phyloP scores from a whole-genome alignment of 1,140 invertebrate species.

The Bombus pascuorum region DNA sequence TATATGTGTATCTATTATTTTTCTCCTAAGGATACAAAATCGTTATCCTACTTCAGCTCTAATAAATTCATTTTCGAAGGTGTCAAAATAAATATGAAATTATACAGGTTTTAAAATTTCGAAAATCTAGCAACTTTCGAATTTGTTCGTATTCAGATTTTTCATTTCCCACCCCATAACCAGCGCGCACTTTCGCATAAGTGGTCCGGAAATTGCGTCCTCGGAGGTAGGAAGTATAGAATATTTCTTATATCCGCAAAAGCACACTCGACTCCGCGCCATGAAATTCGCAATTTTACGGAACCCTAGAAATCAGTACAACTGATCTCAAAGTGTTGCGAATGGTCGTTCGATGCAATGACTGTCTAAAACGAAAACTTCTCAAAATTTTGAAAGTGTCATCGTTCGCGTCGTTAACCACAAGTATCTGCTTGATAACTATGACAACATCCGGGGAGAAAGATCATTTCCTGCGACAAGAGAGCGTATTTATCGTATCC shows the following conservation, averaged over 20 bases:
- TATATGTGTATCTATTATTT: background rate
- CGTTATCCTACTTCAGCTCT: background rate
- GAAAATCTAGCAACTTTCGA: background rate
- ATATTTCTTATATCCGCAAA: background rate
- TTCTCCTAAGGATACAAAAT: background rate
- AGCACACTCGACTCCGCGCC: background rate
- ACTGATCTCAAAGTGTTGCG: background rate
- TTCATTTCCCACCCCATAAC: too few species aligned
- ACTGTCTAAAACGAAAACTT: background rate
- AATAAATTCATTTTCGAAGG: background rate
- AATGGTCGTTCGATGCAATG: background rate
- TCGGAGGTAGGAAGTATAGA: background rate
- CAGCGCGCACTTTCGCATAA: background rate
- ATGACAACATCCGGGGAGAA: background rate
- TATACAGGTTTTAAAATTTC: background rate
- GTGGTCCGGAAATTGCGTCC: background rate
- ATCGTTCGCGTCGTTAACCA: conserved; percentile 60
- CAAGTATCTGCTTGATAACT: background rate
- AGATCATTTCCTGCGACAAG: conserved; percentile 35
- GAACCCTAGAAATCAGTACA: background rate
- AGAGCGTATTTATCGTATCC: conserved; percentile 28
- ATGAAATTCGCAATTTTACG: conserved; percentile 16
- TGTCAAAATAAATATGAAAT: background rate
- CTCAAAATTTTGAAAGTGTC: background rate
- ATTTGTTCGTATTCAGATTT: background rate